Evolutionary conservation across 2,888 invertebrate genomes (phyloP).

Genomic region (Spisula subtruncata): DNA sequence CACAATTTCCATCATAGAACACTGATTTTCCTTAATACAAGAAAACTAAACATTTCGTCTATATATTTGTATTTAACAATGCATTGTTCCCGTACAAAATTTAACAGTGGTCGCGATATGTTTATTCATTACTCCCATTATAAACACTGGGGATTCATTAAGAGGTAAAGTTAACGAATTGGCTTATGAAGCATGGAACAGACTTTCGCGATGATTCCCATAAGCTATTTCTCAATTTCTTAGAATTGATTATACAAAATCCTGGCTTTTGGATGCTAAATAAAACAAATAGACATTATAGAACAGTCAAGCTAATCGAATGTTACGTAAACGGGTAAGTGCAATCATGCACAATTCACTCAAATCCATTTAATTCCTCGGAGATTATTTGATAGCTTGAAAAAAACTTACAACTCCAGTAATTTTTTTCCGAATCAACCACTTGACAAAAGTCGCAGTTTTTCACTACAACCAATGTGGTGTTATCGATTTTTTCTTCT

Average conservation of each 20-base stretch:
- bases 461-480: constrained; percentile 27
- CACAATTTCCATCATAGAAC: too few relatives aligned
- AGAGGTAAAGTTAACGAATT: neutral
- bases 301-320: neutral
- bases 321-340: neutral
- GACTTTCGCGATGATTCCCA: neutral
- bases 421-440: constrained; percentile 8
- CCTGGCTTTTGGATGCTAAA: neutral
- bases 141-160: neutral
- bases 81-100: too few relatives aligned
- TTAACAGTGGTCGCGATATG: too few relatives aligned
- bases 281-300: neutral
- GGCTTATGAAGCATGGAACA: neutral
- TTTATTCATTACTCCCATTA: too few relatives aligned
- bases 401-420: neutral
- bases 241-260: neutral
- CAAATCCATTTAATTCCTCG: neutral
- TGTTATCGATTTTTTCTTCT: neutral
- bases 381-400: neutral
- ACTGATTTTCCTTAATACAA: too few relatives aligned
- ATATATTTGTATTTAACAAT: too few relatives aligned
- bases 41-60: too few relatives aligned
- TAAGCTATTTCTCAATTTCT: neutral
- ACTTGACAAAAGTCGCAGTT: constrained; percentile 11
- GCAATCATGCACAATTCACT: neutral